Evolutionary conservation across 2,888 invertebrate genomes (phyloP), one percentile per base, ranked within the genome.

Genomic region (Caenorhabditis zanzibari): DNA sequence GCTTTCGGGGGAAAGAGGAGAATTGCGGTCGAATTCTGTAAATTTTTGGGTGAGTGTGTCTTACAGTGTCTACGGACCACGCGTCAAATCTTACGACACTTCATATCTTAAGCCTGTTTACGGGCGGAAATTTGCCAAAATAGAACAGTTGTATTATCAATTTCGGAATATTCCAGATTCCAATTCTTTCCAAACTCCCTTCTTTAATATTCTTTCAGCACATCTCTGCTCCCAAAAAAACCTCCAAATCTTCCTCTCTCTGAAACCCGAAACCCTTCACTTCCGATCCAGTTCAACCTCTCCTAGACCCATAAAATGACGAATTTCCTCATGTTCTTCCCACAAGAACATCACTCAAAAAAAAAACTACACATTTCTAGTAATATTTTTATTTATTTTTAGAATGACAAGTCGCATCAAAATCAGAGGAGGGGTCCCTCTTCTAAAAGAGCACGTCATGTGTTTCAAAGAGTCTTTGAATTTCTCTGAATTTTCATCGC

Each of bases 331-430:
- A 19, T 54, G 10, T 14, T 14, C 19, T 26, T 54, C 54, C 24
- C n/a, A 10, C 26, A 26, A 47, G 47, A 47, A 47, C 47, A 47
- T 47, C 19, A 26, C 19, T 52, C n/a, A 10, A 22, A 4, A 26
- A 22, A 49, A 19, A 19, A 22, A 22, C 0, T 12, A 44, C 14
- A n/a, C 44, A 44, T n/a, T n/a, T n/a, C n/a, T n/a, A n/a, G n/a
- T n/a, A 44, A 14, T 44, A 19, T 24, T 26, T 54, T 5, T 10
- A 52, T 10, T 10, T 24, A 24, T 52, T 54, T 54, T 54, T 22
- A 26, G 26, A 54, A 54, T 63, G 63, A 63, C 63, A 63, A 32
- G 63, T 44, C 44, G 2, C 44, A 44, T 63, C 63, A 63, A 63
- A 63, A 22, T 63, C 44, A 63, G 26, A n/a, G 22, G n/a, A n/a